A percentile compares a stretch with the other conserved stretches of the same genome.
Conservation (phyloP, 2,113 vertebrate species). For the Gnathonemus echidnorhynchus region DNA sequence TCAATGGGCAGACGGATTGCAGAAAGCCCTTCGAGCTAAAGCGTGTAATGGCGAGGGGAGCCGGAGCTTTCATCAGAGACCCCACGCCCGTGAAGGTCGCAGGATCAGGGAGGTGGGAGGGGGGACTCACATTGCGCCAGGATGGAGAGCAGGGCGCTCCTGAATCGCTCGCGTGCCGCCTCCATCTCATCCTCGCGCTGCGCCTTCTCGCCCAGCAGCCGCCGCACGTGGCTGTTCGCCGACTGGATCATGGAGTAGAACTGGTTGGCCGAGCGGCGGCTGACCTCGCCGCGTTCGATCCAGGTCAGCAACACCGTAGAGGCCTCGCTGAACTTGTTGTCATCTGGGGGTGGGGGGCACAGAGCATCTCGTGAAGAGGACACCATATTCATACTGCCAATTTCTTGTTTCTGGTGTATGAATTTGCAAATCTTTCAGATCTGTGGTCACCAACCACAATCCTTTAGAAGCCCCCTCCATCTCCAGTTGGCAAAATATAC, state of each 20-base stretch:
- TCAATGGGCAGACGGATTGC: neutral
- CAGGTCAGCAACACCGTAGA: slow-evolving; percentile 75
- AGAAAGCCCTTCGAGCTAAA: neutral
- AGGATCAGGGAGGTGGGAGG: too few species aligned
- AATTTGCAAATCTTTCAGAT: neutral
- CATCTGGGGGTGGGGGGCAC: slow-evolving; percentile 63
- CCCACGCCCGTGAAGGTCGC: neutral
- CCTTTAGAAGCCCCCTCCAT: neutral
- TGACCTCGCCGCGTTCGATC: slow-evolving; percentile 82
- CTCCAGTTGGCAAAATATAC: neutral
- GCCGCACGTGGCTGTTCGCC: slow-evolving; percentile 76
- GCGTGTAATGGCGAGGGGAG: neutral
- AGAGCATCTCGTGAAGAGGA: neutral
- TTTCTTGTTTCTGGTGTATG: neutral
- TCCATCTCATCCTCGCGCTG: slow-evolving; percentile 80
- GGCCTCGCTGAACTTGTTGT: slow-evolving; percentile 80
- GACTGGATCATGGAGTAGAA: slow-evolving; percentile 90
- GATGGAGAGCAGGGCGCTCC: slow-evolving; percentile 74
- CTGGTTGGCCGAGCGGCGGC: slow-evolving; percentile 74
- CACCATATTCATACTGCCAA: neutral
- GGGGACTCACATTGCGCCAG: slow-evolving; percentile 82
- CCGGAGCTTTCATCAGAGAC: neutral
- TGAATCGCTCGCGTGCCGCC: slow-evolving; percentile 77
- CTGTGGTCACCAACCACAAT: neutral
- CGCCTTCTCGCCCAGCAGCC: slow-evolving; percentile 79